phyloP scores from a whole-genome alignment of 30 jellyfish, hydroid and myxozoan genomes.

The Nemopilema nomurai region DNA sequence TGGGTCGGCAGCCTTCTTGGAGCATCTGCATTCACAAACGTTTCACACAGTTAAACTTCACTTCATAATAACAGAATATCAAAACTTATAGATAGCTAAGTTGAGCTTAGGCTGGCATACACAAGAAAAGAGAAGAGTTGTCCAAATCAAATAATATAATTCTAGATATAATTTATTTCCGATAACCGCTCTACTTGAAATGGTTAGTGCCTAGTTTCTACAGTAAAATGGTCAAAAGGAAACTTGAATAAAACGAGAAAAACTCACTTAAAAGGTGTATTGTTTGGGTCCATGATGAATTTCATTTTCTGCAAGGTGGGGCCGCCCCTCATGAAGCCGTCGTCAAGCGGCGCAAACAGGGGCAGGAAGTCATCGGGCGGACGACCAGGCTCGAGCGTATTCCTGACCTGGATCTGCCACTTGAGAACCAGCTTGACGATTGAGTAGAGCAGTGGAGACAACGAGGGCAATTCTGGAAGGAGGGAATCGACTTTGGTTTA shows the following conservation, averaged over 20 bases:
- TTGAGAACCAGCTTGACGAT: conserved; percentile 79
- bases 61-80: not conserved
- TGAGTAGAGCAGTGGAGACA: conserved; percentile 83
- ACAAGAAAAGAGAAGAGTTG: no score
- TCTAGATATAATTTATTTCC: no score
- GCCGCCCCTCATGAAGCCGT: conserved; percentile 92
- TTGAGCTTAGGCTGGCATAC: no score
- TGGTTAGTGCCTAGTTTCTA: no score
- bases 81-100: not conserved
- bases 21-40: conserved; percentile 26
- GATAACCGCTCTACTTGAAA: no score
- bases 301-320: conserved; percentile 76
- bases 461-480: conserved; percentile 85
- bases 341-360: conserved; percentile 48
- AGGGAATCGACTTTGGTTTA: not conserved
- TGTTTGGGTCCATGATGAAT: conserved; percentile 80
- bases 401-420: conserved; percentile 85
- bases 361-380: conserved; percentile 76
- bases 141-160: no score
- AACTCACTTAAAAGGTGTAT: conserved; percentile 92
- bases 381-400: conserved; percentile 60
- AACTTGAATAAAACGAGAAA: not conserved
- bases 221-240: not conserved
- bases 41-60: not conserved
- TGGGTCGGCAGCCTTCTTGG: conserved; percentile 68